Percentiles rank a stretch among this genome's conserved stretches.
Evolutionary conservation across 2,113 vertebrate genomes (phyloP).

Genomic region (Tapirus terrestris): DNA sequence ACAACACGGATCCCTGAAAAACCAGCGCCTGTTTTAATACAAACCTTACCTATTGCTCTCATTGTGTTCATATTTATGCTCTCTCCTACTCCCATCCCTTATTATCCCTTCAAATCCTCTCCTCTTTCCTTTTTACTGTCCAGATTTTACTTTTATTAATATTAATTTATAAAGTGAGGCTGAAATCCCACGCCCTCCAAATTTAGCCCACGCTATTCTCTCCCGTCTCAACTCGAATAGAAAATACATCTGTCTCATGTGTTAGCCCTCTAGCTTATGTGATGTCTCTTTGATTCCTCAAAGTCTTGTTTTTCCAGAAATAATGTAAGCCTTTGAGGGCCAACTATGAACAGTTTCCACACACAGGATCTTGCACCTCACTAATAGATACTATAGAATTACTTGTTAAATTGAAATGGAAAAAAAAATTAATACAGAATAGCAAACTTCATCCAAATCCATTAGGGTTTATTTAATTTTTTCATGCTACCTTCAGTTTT

Average conservation of each 20-base stretch:
- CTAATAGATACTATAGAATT: background rate
- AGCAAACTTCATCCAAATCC: background rate
- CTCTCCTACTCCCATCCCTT: background rate
- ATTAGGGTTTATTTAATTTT: background rate
- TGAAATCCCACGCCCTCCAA: background rate
- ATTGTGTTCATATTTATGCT: background rate
- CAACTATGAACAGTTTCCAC: background rate
- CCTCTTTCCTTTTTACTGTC: background rate
- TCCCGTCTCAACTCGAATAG: background rate
- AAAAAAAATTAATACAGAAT: background rate
- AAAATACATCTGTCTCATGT: background rate
- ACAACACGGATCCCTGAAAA: background rate
- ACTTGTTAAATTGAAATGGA: background rate
- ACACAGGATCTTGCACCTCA: background rate
- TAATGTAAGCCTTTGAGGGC: background rate
- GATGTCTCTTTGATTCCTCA: background rate
- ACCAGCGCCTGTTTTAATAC: background rate
- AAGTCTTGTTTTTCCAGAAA: background rate
- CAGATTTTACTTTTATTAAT: background rate
- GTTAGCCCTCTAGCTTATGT: background rate
- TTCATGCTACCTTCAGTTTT: constrained; percentile 30
- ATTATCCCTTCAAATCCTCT: background rate
- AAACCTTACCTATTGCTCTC: background rate
- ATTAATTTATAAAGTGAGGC: background rate
- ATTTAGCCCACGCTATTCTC: background rate